Base-by-base conservation (phyloP, 1,140 invertebrate genomes). In the Heliconius eleuchia region DNA sequence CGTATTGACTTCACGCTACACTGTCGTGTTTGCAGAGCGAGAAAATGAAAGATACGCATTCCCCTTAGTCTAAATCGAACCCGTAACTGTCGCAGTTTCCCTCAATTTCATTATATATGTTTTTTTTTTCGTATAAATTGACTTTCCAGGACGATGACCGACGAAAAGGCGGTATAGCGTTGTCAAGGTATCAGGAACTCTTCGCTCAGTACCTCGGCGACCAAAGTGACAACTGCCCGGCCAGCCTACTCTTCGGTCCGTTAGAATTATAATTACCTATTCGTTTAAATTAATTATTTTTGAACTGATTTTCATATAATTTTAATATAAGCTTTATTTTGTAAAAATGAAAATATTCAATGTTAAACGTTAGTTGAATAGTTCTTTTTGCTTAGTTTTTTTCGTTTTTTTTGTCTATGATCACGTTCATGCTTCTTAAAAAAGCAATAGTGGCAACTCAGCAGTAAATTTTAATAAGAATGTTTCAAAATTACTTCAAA, bases 151-250 rank as follows among this genome's bases (percentile, higher is more conserved):
- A 98, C 82, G 97, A 97, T 74, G 97, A 98, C 91, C 95, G 96
- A 88, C 96, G 96, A 95, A 96, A 96, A 84, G 97, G 97, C 46
- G 97, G 97, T 34, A 92, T 98, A 18, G 97, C 96, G 7, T 88
- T 98, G 66, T 95, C 96, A 1, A 95, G 97, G 86, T 98, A 98
- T 87, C 97, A 98, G 91, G 97, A 98, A 90, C 94, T 98, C 0
- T 98, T 98, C 85, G 97, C 97, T 0, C 96, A 97, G 91, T 98
- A 97, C 94, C 95, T 98, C 66, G 97, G 97, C 27, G 97, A 97
- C 91, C 96, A 96, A 18, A 88, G 77, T 70, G 96, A 97, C 77
- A 96, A 97, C 87, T 96, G 96, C 80, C 95, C 96, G 75, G 97
- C 97, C 34, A 96, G 97, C 70, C 96, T 97, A 86, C 95, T 98